Evolutionary conservation across 2,113 vertebrate genomes (phyloP).

Genomic region (Parotia lawesii): DNA sequence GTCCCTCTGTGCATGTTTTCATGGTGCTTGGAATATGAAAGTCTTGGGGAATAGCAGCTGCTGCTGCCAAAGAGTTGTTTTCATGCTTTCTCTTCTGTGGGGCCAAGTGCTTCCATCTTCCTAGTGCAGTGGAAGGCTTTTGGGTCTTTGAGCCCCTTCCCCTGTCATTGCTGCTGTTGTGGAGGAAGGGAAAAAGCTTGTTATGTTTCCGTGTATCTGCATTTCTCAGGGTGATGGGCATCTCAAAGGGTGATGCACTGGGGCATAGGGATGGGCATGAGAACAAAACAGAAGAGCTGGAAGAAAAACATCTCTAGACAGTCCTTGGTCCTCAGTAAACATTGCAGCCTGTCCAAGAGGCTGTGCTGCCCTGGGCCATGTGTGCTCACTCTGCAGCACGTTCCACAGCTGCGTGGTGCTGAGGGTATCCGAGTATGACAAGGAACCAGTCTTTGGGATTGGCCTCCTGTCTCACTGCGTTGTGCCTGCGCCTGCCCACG

Average conservation of each 20-base stretch:
- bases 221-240: neutral
- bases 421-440: neutral
- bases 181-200: neutral
- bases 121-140: neutral
- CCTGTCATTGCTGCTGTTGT: neutral
- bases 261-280: neutral
- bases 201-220: neutral
- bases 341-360: neutral
- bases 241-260: neutral
- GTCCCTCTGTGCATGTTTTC: neutral
- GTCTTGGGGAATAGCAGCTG: neutral
- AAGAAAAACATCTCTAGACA: neutral
- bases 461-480: neutral
- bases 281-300: neutral
- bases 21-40: neutral
- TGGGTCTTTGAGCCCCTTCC: neutral
- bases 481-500: neutral
- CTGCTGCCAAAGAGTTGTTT: neutral
- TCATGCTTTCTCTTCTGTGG: neutral
- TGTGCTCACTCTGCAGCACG: neutral
- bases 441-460: neutral
- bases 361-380: neutral
- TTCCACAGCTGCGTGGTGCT: neutral
- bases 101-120: neutral
- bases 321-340: neutral